Evolutionary conservation across 2,113 vertebrate species (phyloP), one percentile per base, ranked within the genome.

Genomic region (Thinocorus orbignyianus): DNA sequence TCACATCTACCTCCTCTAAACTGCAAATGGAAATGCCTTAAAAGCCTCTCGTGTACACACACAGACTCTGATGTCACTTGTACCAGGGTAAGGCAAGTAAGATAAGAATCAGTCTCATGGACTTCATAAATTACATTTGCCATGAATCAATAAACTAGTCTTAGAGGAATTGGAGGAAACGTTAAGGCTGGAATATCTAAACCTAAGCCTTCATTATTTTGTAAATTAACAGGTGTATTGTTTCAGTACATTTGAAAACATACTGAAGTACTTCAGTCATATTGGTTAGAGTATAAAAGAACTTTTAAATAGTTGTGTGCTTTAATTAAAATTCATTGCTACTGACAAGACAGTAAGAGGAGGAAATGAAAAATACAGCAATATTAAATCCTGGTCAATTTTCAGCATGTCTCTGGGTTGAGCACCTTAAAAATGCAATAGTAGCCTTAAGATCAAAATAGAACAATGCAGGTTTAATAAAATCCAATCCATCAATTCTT

Each of bases 331-430:
- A 58, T 83, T 92, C 54, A 74, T 93, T 81, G 44, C 55, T 90
- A 60, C 46, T 74, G 68, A 74, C 48, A 90, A 86, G 35, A 28
- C n/a, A 76, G 52, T 37, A 69, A 54, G 57, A 66, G 33, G 19
- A 81, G 60, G 83, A 96, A 93, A 93, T 52, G n/a, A 84, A 92
- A 92, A 93, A 72, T 79, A 54, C 28, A 72, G 31, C 31, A 49
- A 42, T 94, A 87, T 81, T 88, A 94, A 97, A 92, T 55, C n/a
- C n/a, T 84, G 55, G 80, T 71, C 76, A 92, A 16, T 94, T 93
- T 96, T 94, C 73, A 76, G 25, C 57, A 65, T 44, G 35, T 91
- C 51, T 83, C 52, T 81, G 37, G 25, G 33, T 81, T 90, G 39
- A 9, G 11, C 48, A 62, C 20, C 44, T 79, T 95, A 41, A 69